Evolutionary conservation across 2,888 invertebrate species (phyloP).

Genomic region (Hirtodrosophila alboralis): DNA sequence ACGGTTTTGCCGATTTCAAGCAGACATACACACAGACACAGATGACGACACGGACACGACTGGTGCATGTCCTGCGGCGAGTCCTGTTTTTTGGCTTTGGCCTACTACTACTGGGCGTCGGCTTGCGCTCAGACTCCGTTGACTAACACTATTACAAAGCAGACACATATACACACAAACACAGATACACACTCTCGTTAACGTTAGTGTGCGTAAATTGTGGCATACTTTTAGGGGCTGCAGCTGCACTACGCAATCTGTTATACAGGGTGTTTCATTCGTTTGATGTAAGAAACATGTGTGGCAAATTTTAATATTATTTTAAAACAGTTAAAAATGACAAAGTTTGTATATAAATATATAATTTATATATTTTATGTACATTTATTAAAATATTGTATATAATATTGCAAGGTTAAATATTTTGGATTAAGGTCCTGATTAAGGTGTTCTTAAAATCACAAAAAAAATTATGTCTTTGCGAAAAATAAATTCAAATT

Average conservation of each 20-base stretch:
- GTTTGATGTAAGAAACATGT: slow-evolving; percentile 2
- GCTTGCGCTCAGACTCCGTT: slow-evolving; percentile 28
- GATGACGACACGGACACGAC: slow-evolving; percentile 13
- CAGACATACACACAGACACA: not conserved
- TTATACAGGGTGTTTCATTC: slow-evolving; percentile 33
- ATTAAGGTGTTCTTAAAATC: too few species aligned
- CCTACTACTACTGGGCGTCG: slow-evolving; percentile 62
- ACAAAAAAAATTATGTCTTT: too few species aligned
- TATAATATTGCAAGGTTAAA: too few species aligned
- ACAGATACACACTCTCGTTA: not conserved
- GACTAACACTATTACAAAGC: slow-evolving; percentile 10
- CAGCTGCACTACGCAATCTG: slow-evolving; percentile 16
- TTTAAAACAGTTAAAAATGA: too few species aligned
- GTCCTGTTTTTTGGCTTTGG: slow-evolving; percentile 50
- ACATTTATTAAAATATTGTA: too few species aligned
- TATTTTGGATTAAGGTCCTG: too few species aligned
- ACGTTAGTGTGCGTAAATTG: slow-evolving; percentile 14
- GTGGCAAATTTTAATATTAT: too few species aligned
- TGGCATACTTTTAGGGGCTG: slow-evolving; percentile 17
- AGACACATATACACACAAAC: slow-evolving; percentile 13
- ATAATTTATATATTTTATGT: too few species aligned
- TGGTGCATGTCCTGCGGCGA: slow-evolving; percentile 39
- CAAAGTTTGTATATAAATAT: too few species aligned
- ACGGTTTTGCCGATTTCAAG: slow-evolving; percentile 25
- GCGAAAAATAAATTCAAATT: too few species aligned